A percentile compares a stretch with the other conserved stretches of the same genome.
Evolutionary conservation across 2,888 invertebrate genomes (phyloP).

Genomic region (Mythimna loreyi): DNA sequence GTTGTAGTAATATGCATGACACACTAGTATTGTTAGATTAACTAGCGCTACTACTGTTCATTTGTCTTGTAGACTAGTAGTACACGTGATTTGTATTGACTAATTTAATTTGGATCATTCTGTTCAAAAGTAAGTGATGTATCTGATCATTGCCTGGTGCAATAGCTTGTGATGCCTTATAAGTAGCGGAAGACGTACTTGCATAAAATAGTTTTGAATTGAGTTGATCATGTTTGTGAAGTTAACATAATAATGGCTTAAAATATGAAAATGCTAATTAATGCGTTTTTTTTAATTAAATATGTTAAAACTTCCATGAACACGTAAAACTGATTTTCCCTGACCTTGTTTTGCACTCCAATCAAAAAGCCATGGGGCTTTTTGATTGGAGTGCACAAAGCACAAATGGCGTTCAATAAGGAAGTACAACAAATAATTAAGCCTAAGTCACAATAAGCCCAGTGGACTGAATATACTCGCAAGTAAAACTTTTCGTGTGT

Average conservation of each 20-base stretch:
- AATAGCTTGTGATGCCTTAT: too few species aligned
- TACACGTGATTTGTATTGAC: neutral
- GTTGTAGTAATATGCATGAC: constrained; percentile 68
- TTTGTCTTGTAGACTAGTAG: constrained; percentile 28
- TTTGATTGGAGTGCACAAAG: too few species aligned
- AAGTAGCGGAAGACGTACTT: too few species aligned
- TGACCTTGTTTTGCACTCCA: neutral
- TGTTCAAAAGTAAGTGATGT: too few species aligned
- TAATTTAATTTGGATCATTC: neutral
- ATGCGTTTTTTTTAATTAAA: too few species aligned
- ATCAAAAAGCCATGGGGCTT: neutral
- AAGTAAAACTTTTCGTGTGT: constrained; percentile 69
- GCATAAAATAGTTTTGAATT: too few species aligned
- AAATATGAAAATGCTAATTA: too few species aligned
- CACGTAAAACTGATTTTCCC: neutral
- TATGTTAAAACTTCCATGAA: neutral
- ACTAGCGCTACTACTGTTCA: constrained; percentile 9
- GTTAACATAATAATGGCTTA: too few species aligned
- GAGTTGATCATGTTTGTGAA: too few species aligned
- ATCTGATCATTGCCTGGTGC: too few species aligned
- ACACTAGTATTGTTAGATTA: constrained; percentile 37
- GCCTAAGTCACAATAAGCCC: constrained; percentile 61
- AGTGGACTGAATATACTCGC: constrained; percentile 64
- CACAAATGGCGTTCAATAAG: constrained; percentile 13
- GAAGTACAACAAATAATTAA: constrained; percentile 55